Evolutionary conservation across 2,888 invertebrate genomes (phyloP), one percentile per base, ranked within the genome.

Genomic region (Merodon equestris): DNA sequence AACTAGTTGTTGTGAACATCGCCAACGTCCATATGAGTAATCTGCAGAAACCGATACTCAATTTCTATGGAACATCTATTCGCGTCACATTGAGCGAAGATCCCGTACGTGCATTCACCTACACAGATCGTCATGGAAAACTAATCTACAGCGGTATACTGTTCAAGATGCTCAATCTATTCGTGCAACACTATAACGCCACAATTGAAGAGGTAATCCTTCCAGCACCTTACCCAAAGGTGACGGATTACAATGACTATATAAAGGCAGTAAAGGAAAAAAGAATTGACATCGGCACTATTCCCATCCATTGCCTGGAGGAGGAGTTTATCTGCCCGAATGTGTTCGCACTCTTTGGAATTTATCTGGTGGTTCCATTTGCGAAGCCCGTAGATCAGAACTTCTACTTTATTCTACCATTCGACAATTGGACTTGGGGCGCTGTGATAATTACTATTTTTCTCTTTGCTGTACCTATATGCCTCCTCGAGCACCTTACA

Each of bases 371-470:
- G 50, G 50, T 50, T n/a, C 50, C 50, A 5, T 27, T 27, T 27
- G 50, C 50, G 13, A 19, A 34, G 27, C 50, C 50, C 9, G 50
- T 50, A 3, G 40, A 40, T n/a, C 40, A 40, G 40, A 7, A n/a
- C 40, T 3, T 50, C 13, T 50, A 50, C n/a, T 12, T 50, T 7
- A 1, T 50, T 0, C 14, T 27, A 13, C 50, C 50, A 9, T 50
- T 50, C 13, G 9, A 50, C 4, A 1, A n/a, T 4, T 34, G 19
- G 13, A 13, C 27, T 19, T 50, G 27, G 50, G 5, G 13, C 1
- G 27, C 12, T 13, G 27, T 27, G 13, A 9, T 13, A 27, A 13
- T 27, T 0, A 13, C 13, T 1, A 10, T 50, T 1, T 27, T 13
- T 7, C 19, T 50, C 10, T 50, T 50, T 9, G 27, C 50, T 13